Percentiles rank a stretch among this genome's conserved stretches.
Conservation (phyloP, 2,888 invertebrate genomes). For the Chymomyza caudatula region DNA sequence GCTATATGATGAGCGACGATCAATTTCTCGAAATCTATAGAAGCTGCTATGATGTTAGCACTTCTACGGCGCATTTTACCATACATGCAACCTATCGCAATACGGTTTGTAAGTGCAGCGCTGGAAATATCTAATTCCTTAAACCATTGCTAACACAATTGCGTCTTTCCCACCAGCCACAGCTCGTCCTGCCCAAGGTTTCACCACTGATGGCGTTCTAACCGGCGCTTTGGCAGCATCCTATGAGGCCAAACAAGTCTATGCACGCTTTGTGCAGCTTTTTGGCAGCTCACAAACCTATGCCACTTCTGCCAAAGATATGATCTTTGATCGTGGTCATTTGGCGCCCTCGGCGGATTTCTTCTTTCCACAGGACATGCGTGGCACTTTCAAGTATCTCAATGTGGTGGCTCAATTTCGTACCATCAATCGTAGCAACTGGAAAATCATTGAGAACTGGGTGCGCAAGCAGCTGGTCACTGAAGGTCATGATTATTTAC, state of each 20-base stretch:
- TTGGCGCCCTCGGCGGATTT: slow-evolving; percentile 78
- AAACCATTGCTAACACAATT: neutral
- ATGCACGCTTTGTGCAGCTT: slow-evolving; percentile 24
- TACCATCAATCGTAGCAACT: slow-evolving; percentile 80
- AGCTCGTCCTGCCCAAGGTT: slow-evolving; percentile 18
- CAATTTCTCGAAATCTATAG: slow-evolving; percentile 50
- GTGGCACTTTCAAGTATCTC: slow-evolving; percentile 78
- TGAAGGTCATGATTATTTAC: slow-evolving; percentile 23
- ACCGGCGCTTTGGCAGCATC: slow-evolving; percentile 13
- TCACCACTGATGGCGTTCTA: slow-evolving; percentile 36
- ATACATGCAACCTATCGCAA: slow-evolving; percentile 22
- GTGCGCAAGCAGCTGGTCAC: slow-evolving; percentile 43
- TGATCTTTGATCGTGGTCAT: slow-evolving; percentile 76
- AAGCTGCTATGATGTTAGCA: slow-evolving; percentile 32
- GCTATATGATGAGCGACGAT: slow-evolving; percentile 15
- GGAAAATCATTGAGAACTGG: slow-evolving; percentile 79
- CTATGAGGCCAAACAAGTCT: slow-evolving; percentile 35
- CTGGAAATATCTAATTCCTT: neutral
- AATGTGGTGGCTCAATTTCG: slow-evolving; percentile 80
- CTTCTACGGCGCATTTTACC: slow-evolving; percentile 24
- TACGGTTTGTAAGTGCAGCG: slow-evolving; percentile 30
- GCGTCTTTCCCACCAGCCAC: neutral
- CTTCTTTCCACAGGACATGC: slow-evolving; percentile 77
- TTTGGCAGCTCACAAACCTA: slow-evolving; percentile 31
- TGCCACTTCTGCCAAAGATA: neutral